A percentile compares a stretch with the other conserved stretches of the same genome.
Conservation (phyloP, 2,797 vertebrate species). For the Uromys caudimaculatus region DNA sequence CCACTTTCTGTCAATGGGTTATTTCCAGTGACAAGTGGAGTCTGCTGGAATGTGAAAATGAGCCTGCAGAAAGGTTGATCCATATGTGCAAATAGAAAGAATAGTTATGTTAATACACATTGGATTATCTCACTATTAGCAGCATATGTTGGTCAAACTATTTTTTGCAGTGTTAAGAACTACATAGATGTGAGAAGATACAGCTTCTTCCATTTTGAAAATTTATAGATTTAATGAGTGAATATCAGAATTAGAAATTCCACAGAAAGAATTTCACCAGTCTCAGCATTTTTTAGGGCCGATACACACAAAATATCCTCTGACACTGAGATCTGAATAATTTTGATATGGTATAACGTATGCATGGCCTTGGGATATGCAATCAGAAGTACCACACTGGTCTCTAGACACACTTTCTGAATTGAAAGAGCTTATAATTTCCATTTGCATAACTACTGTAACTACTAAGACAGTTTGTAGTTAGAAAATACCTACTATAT, state of each 20-base stretch:
- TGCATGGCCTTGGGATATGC: neutral
- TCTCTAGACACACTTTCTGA: neutral
- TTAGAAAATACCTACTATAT: neutral
- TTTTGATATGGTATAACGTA: neutral
- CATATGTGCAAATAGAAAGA: conserved; percentile 59
- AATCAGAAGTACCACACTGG: neutral
- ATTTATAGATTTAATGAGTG: neutral
- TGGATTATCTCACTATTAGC: conserved; percentile 13
- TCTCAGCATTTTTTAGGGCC: neutral
- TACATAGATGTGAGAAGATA: neutral
- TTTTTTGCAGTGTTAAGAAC: neutral
- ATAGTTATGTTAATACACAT: conserved; percentile 21
- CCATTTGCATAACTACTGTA: neutral
- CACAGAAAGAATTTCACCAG: neutral
- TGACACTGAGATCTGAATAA: neutral
- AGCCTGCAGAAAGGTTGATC: conserved; percentile 47
- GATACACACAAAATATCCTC: neutral
- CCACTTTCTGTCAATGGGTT: conserved; percentile 36
- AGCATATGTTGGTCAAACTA: neutral
- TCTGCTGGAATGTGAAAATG: conserved; percentile 67
- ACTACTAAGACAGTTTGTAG: neutral
- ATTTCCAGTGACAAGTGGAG: conserved; percentile 59
- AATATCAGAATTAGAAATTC: neutral
- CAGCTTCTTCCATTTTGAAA: neutral
- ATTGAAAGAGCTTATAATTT: neutral